These are phyloP conservation scores for Myiozetetes cayanensis DNA, from an alignment of 2,113 vertebrate genomes.

Conservation along the genomic window DNA sequence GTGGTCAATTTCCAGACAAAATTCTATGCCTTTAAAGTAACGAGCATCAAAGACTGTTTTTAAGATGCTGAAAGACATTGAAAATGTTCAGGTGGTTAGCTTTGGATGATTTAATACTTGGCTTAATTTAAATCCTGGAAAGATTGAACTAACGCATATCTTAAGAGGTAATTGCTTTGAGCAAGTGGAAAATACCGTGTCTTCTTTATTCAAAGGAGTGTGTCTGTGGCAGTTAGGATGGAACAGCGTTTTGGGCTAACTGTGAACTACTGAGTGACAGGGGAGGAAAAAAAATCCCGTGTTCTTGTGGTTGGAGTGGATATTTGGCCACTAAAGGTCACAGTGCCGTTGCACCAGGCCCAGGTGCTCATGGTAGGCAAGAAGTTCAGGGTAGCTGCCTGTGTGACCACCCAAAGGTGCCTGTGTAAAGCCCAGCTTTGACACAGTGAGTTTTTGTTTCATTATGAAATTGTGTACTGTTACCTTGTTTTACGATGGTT, in stretches of 20 bases:
- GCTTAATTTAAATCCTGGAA: slow-evolving; percentile 46
- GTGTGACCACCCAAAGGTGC: not conserved
- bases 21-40: slow-evolving; percentile 7
- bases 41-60: not conserved
- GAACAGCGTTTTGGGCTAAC: not conserved
- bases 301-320: not conserved
- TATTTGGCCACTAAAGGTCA: not conserved
- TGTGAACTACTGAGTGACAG: not conserved
- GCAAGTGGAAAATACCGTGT: not conserved
- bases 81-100: slow-evolving; percentile 15
- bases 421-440: not conserved
- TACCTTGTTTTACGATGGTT: not conserved
- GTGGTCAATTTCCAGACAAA: slow-evolving; percentile 22
- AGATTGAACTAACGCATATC: not conserved
- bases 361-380: not conserved
- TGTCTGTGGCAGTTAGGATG: not conserved
- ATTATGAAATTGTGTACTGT: not conserved
- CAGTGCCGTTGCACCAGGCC: rapidly evolving
- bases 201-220: not conserved
- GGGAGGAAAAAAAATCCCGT: not conserved
- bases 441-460: not conserved
- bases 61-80: not conserved
- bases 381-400: not conserved
- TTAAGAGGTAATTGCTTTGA: slow-evolving; percentile 16
- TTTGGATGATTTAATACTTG: slow-evolving; percentile 26